Evolutionary conservation across 2,888 invertebrate genomes (phyloP), one percentile per base, ranked within the genome.

Genomic region (Cyclophora albipunctata): DNA sequence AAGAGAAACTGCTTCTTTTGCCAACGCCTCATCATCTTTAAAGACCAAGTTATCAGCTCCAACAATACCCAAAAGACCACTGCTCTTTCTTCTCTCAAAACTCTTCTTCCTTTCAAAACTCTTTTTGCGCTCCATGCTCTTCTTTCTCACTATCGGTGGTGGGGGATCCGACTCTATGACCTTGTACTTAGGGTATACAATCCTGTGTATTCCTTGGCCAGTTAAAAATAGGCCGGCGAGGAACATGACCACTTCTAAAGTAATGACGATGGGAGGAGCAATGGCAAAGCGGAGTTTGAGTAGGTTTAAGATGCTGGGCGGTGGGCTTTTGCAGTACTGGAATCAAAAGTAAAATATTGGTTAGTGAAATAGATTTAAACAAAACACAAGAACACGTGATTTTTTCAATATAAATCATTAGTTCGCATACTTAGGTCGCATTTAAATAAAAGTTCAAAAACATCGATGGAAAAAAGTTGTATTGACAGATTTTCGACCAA

Each of bases 241-340:
- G 54, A 90, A 71, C 40, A 91, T 73, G 0, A 88, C 42, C n/a
- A 88, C 75, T 47, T 88, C 80, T 0, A 86, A 40, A 1, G 83
- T 75, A 59, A 87, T 81, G 63, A 91, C 73, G 2, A 89, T 60
- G 0, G 90, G 82, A 0, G 91, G 92, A 0, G 84, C 88, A 44
- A 89, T 76, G 53, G 89, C 80, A 54, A 90, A 81, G 2, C 90
- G 82, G 0, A 91, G 68, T 33, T 82, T 79, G 0, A 91, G 73
- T 2, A 91, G 63, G 3, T 75, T 62, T 34, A 81, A 63, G 3
- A 92, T 67, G 0, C 77, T 69, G 35, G 78, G 62, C 0, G 91
- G 90, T 6, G 88, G 76, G 34, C 74, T 66, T 33, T 76, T 72
- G 58, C 87, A 85, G 54, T 59, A 71, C 89, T 89, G 78, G 5